Conservation (phyloP, 2,797 vertebrate species). For the Anguilla obscura region DNA sequence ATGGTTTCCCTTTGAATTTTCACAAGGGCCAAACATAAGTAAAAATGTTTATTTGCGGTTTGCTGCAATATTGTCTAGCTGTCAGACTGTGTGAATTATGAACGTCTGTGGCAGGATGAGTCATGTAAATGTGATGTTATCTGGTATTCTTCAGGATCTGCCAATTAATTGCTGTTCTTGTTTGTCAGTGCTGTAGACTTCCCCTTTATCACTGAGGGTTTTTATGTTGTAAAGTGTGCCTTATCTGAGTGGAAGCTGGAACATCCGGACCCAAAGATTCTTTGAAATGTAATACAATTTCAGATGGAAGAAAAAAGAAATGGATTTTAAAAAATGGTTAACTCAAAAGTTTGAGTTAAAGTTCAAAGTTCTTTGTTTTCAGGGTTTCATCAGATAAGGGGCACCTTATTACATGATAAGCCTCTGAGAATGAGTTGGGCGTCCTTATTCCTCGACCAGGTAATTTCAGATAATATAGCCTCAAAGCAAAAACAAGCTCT, state of each 20-base stretch:
- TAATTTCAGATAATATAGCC: not conserved
- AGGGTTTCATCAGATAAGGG: conserved; percentile 7
- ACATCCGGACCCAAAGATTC: not conserved
- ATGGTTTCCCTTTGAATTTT: not conserved
- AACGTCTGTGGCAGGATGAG: not conserved
- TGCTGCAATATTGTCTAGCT: not conserved
- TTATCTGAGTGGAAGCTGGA: conserved; percentile 16
- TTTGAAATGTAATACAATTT: conserved; percentile 1
- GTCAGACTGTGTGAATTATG: conserved; percentile 5
- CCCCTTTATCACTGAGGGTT: not conserved
- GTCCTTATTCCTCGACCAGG: not conserved
- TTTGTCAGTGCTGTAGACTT: conserved; percentile 57
- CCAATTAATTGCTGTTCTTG: conserved; percentile 30
- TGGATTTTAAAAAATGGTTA: not conserved
- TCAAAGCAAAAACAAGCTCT: not conserved
- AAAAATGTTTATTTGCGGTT: not conserved
- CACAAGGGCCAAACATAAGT: not conserved
- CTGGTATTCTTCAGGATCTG: conserved; percentile 43
- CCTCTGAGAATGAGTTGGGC: not conserved
- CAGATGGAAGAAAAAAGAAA: not conserved
- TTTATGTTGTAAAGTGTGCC: conserved; percentile 16
- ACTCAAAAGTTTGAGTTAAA: not conserved
- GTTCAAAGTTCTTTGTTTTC: conserved; percentile 11
- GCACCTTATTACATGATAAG: conserved; percentile 16
- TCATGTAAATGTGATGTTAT: conserved; percentile 46